Evolutionary conservation across 2,888 invertebrate genomes (phyloP), one percentile per base, ranked within the genome.

Genomic region (Clostera curtula): DNA sequence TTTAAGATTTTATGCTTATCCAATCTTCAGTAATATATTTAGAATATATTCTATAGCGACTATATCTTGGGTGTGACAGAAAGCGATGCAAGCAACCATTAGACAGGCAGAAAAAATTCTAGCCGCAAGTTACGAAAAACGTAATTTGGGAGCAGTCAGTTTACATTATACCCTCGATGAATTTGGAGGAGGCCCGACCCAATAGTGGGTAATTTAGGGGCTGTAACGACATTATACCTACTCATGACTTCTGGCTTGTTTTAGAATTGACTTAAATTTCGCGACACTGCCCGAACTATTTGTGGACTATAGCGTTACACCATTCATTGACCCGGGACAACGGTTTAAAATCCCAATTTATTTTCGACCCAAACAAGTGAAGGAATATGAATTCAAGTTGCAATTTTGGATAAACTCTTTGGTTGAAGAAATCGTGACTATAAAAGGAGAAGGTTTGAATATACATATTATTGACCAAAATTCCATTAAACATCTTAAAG

Each of bases 331-430:
- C n/a, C 68, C 86, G 1, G 69, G 70, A 3, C 58, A 64, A 31
- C 63, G 69, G n/a, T 42, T 74, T 15, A 70, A 70, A 38, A 72
- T 89, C 29, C 51, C 74, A 1, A 76, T 89, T 26, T 74, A 60
- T 48, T 89, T 89, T 42, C 83, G 84, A 32, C 89, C 89, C 0
- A 73, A 74, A 30, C 74, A 82, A 49, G 69, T 79, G 4, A 70
- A 66, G 24, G 56, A 65, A 27, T 88, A 88, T 40, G 70, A 73
- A 31, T 83, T 86, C 21, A 75, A 68, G 20, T 36, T 89, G 10
- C 60, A 70, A 23, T 87, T 89, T 54, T 73, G 72, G 49, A 70
- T 88, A 0, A 86, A 88, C 49, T 85, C 86, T 4, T 57, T 83
- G 12, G 76, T 79, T 39, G 80, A 86, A 49, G 75, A 76, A 46